phyloP scores from a whole-genome alignment of 2,888 invertebrate genomes.

The Lycia hirtaria region DNA sequence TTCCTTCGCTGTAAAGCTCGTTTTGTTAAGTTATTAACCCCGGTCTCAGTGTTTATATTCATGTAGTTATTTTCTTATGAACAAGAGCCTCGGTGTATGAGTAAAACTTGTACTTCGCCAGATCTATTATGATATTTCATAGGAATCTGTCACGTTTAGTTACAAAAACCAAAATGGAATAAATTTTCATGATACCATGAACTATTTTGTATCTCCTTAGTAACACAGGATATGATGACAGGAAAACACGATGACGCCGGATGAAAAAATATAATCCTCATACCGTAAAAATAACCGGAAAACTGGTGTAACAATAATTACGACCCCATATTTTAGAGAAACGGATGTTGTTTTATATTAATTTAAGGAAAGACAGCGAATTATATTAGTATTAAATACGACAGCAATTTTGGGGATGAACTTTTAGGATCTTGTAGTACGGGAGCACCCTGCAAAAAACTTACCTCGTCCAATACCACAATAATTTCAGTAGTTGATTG shows the following conservation, averaged over 20 bases:
- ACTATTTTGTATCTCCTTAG: not conserved
- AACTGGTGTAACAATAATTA: not conserved
- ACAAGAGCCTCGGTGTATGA: too few relatives aligned
- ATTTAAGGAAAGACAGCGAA: not conserved
- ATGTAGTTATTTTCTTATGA: too few relatives aligned
- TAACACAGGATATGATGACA: not conserved
- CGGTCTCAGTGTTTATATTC: too few relatives aligned
- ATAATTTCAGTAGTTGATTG: too few relatives aligned
- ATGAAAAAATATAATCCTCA: not conserved
- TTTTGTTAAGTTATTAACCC: too few relatives aligned
- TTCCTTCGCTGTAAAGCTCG: too few relatives aligned
- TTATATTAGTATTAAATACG: too few relatives aligned
- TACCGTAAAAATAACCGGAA: slow-evolving; percentile 1
- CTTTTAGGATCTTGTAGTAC: too few relatives aligned
- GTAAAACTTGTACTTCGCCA: not conserved
- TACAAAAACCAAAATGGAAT: not conserved
- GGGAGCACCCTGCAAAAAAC: too few relatives aligned
- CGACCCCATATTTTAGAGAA: not conserved
- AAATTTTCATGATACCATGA: not conserved
- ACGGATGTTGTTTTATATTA: not conserved
- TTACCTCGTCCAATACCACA: too few relatives aligned
- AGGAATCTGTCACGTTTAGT: not conserved
- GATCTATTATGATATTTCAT: not conserved
- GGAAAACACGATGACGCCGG: not conserved
- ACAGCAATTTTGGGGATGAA: too few relatives aligned